These are phyloP conservation scores for Cyaniris semiargus DNA, from an alignment of 2,888 invertebrate genomes.

Conservation along the genomic window DNA sequence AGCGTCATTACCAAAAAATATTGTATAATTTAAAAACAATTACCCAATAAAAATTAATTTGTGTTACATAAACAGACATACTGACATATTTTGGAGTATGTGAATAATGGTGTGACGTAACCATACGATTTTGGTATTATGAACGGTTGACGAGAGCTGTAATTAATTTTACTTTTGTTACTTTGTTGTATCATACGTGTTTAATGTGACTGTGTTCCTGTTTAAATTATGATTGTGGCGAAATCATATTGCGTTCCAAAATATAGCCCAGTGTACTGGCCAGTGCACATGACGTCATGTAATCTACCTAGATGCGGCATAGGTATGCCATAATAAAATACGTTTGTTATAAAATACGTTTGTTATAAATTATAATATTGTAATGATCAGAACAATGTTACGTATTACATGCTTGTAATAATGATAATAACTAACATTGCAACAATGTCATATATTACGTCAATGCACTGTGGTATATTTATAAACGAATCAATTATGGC, in stretches of 20 bases:
- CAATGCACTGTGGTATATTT: too few species aligned
- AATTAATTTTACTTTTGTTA: neutral
- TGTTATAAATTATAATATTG: too few species aligned
- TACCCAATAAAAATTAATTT: slow-evolving; percentile 17
- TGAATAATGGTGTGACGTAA: slow-evolving; percentile 7
- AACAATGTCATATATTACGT: too few species aligned
- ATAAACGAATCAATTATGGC: too few species aligned
- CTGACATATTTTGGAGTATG: slow-evolving; percentile 13
- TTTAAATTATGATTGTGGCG: neutral
- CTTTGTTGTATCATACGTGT: slow-evolving; percentile 3
- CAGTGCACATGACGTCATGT: too few species aligned
- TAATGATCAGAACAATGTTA: too few species aligned
- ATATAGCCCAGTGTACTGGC: neutral
- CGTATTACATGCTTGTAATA: too few species aligned
- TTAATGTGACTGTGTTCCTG: neutral
- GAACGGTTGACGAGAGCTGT: neutral
- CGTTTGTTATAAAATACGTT: too few species aligned
- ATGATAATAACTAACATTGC: too few species aligned
- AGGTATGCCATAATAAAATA: too few species aligned
- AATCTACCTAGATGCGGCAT: too few species aligned
- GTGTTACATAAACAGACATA: slow-evolving; percentile 11
- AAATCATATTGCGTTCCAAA: neutral
- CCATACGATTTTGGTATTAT: slow-evolving; percentile 1
- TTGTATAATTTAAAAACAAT: slow-evolving; percentile 9
- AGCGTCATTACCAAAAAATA: neutral